Conservation (phyloP, 2,888 invertebrate species). For the Pandemis cinnamomeana region DNA sequence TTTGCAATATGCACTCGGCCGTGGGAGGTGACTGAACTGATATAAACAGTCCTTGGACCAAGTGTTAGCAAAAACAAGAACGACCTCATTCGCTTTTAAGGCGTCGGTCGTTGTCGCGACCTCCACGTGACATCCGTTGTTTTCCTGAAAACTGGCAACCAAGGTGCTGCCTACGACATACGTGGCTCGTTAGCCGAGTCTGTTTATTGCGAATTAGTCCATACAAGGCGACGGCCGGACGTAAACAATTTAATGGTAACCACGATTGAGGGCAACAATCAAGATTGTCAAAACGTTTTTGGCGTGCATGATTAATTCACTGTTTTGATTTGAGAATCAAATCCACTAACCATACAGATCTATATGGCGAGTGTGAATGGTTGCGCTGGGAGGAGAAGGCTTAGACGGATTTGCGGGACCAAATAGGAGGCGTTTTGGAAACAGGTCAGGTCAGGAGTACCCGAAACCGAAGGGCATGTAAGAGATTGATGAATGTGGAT, state of each 20-base stretch:
- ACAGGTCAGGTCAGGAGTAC: too few species aligned
- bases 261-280: conserved; percentile 55
- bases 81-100: conserved; percentile 54
- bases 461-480: too few species aligned
- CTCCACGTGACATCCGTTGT: conserved; percentile 69
- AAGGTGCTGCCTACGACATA: conserved; percentile 72
- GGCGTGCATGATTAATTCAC: conserved; percentile 37
- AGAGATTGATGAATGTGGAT: too few species aligned
- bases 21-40: conserved; percentile 33
- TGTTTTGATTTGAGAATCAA: conserved; percentile 19
- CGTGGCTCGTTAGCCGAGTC: conserved; percentile 69
- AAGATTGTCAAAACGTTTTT: conserved; percentile 50
- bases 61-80: conserved; percentile 48
- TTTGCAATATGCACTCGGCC: neutral
- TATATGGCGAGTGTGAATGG: too few species aligned
- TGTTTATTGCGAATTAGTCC: conserved; percentile 58
- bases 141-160: conserved; percentile 61
- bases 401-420: too few species aligned
- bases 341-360: neutral
- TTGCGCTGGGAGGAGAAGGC: too few species aligned
- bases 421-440: too few species aligned
- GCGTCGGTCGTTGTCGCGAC: conserved; percentile 64
- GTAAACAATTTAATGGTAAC: conserved; percentile 65
- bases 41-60: conserved; percentile 35
- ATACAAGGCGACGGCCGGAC: conserved; percentile 61